Conservation (phyloP, 2,113 vertebrate genomes). For the Odontesthes bonariensis region DNA sequence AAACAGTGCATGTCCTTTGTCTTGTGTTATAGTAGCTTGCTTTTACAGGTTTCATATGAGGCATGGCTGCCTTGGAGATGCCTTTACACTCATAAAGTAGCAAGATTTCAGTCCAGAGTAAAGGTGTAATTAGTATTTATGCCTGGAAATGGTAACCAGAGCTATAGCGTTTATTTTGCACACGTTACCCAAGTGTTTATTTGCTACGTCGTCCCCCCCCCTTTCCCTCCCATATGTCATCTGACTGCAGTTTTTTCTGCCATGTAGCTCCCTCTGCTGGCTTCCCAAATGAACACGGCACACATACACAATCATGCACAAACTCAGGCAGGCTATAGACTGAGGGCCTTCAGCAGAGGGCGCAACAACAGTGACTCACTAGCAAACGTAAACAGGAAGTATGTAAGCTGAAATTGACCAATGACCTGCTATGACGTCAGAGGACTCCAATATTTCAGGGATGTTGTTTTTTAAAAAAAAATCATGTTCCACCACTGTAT, state of each 20-base stretch:
- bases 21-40: conserved; percentile 54
- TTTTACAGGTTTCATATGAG: conserved; percentile 49
- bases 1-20: conserved; percentile 65
- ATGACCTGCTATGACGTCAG: conserved; percentile 29
- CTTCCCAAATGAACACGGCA: neutral
- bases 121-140: conserved; percentile 43
- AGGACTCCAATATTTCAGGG: neutral
- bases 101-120: conserved; percentile 48
- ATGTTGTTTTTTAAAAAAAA: neutral
- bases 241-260: conserved; percentile 52
- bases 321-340: neutral
- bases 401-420: conserved; percentile 10
- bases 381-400: conserved; percentile 70
- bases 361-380: conserved; percentile 19
- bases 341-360: conserved; percentile 55
- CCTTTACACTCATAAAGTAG: conserved; percentile 10
- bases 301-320: neutral
- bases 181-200: conserved; percentile 69
- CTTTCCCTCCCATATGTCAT: conserved; percentile 22
- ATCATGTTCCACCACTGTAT: neutral
- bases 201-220: conserved; percentile 55
- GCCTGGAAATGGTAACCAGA: conserved; percentile 64
- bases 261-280: conserved; percentile 74
- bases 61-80: conserved; percentile 27
- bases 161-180: conserved; percentile 76